phyloP scores from a whole-genome alignment of 2,888 invertebrate species.

The Rhagium mordax region DNA sequence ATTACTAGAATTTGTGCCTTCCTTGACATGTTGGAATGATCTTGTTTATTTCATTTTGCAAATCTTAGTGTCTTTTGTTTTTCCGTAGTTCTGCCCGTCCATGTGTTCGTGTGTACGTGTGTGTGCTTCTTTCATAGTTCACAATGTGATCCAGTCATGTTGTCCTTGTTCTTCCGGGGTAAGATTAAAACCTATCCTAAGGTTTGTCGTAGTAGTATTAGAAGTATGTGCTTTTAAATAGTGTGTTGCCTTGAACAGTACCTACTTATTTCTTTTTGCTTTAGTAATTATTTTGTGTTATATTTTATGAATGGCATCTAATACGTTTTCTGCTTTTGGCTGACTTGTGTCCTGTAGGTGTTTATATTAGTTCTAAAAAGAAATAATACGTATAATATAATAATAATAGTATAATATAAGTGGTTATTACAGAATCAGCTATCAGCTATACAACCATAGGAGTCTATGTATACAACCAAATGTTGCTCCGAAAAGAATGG shows the following conservation, averaged over 20 bases:
- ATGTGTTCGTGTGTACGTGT: conserved; percentile 61
- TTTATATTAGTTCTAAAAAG: background rate
- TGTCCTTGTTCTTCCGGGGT: conserved; percentile 56
- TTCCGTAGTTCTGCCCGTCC: conserved; percentile 51
- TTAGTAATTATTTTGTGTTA: background rate
- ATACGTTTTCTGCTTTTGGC: background rate
- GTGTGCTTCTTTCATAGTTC: conserved; percentile 60
- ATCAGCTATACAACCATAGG: too few relatives aligned
- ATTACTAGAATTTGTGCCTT: background rate
- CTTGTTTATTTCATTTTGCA: background rate
- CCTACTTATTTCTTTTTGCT: too few relatives aligned
- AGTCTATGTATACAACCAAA: too few relatives aligned
- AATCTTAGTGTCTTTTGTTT: conserved; percentile 37
- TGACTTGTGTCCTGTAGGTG: background rate
- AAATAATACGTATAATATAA: too few relatives aligned
- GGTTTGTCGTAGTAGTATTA: background rate
- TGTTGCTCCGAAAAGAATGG: too few relatives aligned
- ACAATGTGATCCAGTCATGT: conserved; percentile 59
- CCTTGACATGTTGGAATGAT: background rate
- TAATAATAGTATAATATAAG: too few relatives aligned
- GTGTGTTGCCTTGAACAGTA: background rate
- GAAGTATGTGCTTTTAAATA: conserved; percentile 6
- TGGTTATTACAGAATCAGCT: too few relatives aligned
- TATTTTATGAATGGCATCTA: background rate
- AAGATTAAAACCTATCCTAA: conserved; percentile 41